A percentile compares a stretch with the other conserved stretches of the same genome.
Evolutionary conservation across 2,797 vertebrate genomes (phyloP).

Genomic region (Myotis planiceps): DNA sequence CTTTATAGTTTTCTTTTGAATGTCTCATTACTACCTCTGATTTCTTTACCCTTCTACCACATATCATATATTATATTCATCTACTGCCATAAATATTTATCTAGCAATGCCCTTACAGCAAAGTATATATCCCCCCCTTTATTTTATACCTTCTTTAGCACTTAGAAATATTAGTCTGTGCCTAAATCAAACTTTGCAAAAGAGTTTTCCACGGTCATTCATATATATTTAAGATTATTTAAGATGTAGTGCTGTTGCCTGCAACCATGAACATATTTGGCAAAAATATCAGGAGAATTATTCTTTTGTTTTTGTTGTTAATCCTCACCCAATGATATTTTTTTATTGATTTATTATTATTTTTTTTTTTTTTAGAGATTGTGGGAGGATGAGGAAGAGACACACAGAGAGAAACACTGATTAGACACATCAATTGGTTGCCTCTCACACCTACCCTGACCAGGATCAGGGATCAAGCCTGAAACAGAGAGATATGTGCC

Average conservation of each 20-base stretch:
- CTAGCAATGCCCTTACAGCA: not conserved
- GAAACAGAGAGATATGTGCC: no score
- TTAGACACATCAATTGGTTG: no score
- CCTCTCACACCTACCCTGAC: no score
- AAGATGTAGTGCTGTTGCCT: not conserved
- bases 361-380: no score
- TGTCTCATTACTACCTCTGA: not conserved
- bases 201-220: not conserved
- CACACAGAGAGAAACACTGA: no score
- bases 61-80: not conserved
- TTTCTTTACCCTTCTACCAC: not conserved
- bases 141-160: not conserved
- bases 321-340: no score
- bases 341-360: no score
- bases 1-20: not conserved
- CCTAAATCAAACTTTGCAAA: not conserved
- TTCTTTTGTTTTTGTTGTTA: not conserved
- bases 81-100: not conserved
- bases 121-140: not conserved
- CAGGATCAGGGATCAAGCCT: no score
- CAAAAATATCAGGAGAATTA: not conserved
- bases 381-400: no score
- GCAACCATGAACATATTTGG: not conserved
- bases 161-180: not conserved
- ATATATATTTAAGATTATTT: not conserved